Base-by-base conservation (phyloP, 2,113 vertebrate genomes). In the Microtus montanus region DNA sequence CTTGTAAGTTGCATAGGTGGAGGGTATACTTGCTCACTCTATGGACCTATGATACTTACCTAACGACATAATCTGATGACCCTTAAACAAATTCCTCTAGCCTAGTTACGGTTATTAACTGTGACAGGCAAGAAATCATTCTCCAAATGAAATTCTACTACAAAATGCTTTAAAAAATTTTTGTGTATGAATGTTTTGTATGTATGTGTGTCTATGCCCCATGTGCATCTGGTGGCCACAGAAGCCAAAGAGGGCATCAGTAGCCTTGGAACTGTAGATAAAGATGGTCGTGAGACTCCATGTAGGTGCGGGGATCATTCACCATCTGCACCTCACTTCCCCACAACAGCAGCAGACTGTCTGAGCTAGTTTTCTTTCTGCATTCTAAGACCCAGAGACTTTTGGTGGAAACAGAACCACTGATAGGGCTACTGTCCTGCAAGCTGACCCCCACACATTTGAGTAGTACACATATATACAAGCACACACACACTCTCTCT, bases 141-240 rank as follows among this genome's bases (percentile, higher is more conserved):
- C n/a, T 96, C 2, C 74, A 70, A 68, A 83, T 94, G 44, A 95
- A 68, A 93, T 79, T 95, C n/a, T 95, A 13, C 90, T 54, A 83
- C 6, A 90, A 93, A 94, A 91, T 35, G 35, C 38, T 89, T 89
- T 87, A 74, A 63, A 44, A 61, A 83, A 41, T 8, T 28, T 28
- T 28, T 47, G 44, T 77, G 26, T 14, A 47, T 17, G 44, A 14
- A 44, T 77, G 13, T 77, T 61, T 58, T 82, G 52, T 38, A 26
- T 41, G 11, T 44, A 3, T 85, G 28, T 66, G 1, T 66, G 82
- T 64, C 33, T 66, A 15, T 47, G 22, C 47, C 24, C 11, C 44
- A 70, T 24, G 9, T 44, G 24, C 28, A 7, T 15, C 9, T 44
- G 38, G 38, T 41, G 58, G 15, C 38, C 26, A 63, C 13, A 30